phyloP scores from a whole-genome alignment of 2,888 invertebrate genomes.

The Leptinotarsa rubiginosa region DNA sequence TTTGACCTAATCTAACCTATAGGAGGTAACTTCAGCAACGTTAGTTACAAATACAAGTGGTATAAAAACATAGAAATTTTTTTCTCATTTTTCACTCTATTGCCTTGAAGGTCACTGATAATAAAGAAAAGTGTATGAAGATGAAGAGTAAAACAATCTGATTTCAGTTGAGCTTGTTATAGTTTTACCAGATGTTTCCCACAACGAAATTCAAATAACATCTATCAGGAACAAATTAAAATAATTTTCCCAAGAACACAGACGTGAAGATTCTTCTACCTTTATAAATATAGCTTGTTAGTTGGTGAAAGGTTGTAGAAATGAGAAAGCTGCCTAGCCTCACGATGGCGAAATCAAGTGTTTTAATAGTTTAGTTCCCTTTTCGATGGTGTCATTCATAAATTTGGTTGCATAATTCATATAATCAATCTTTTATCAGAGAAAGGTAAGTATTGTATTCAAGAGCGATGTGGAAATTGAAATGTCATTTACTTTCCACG shows the following conservation, averaged over 20 bases:
- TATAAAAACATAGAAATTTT: no score
- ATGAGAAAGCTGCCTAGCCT: background rate
- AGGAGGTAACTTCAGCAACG: no score
- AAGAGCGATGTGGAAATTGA: background rate
- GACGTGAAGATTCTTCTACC: background rate
- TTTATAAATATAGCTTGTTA: background rate
- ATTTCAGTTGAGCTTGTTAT: no score
- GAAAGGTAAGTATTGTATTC: background rate
- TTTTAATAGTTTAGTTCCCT: background rate
- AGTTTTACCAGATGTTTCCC: no score
- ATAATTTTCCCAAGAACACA: background rate
- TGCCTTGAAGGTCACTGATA: no score
- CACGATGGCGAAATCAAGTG: background rate
- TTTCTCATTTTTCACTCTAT: no score
- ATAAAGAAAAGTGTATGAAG: no score
- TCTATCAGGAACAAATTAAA: no score
- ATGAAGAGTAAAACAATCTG: no score
- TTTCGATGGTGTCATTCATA: background rate
- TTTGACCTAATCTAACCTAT: no score
- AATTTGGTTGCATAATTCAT: conserved; percentile 1
- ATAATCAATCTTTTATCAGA: background rate
- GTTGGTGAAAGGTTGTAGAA: conserved; percentile 5
- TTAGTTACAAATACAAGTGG: no score
- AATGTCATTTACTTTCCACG: background rate
- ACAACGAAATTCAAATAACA: no score